Evolutionary conservation across 2,888 invertebrate species (phyloP).

Genomic region (Stenodema calcarata): DNA sequence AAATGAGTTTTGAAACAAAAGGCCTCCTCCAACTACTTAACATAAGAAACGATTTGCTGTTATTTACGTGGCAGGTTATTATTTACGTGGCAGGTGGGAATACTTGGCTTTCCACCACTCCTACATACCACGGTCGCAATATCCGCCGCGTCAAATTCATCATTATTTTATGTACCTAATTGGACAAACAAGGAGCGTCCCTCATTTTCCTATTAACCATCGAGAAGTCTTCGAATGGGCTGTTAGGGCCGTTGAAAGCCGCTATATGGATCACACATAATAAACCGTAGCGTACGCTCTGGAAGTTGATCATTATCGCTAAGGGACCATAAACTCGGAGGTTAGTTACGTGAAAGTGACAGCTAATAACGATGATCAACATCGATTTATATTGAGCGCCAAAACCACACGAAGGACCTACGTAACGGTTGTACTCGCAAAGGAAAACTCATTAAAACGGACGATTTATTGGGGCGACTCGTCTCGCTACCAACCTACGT

Average conservation of each 20-base stretch:
- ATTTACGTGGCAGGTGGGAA: constrained; percentile 33
- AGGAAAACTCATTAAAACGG: not conserved
- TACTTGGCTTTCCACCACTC: constrained; percentile 22
- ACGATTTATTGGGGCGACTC: not conserved
- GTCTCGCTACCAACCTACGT: too few species aligned
- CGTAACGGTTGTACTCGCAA: too few species aligned
- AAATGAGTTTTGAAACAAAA: not conserved
- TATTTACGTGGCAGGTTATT: constrained; percentile 46
- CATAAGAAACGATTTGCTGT: constrained; percentile 45
- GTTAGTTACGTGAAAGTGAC: not conserved
- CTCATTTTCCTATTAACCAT: not conserved
- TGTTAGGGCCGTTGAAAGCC: not conserved
- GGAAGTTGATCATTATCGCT: not conserved
- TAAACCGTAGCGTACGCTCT: not conserved
- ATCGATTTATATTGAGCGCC: not conserved
- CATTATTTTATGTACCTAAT: not conserved
- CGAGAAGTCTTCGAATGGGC: not conserved
- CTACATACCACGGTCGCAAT: not conserved
- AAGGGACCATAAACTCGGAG: not conserved
- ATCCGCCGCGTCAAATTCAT: not conserved
- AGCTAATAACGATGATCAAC: not conserved
- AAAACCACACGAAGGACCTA: not conserved
- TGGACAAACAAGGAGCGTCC: not conserved
- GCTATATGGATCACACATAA: not conserved
- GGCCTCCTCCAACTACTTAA: constrained; percentile 25